Percentiles rank a stretch among this genome's conserved stretches.
phyloP scores from a whole-genome alignment of 2,113 vertebrate genomes.

The Struthidea cinerea region DNA sequence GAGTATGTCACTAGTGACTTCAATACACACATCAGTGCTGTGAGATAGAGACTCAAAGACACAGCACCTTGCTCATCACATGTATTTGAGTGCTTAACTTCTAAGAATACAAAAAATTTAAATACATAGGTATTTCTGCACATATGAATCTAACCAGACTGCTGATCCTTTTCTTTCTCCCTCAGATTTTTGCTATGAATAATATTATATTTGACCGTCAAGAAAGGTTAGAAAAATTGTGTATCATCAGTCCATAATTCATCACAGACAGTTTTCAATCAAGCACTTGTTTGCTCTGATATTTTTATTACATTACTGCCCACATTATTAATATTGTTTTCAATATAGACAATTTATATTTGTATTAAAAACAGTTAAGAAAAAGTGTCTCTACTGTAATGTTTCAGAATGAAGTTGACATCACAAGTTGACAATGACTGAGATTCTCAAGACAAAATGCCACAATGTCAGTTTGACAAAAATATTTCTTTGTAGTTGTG shows the following conservation, averaged over 20 bases:
- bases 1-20: not conserved
- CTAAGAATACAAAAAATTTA: not conserved
- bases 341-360: not conserved
- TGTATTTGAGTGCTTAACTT: not conserved
- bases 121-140: not conserved
- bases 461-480: not conserved
- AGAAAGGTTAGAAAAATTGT: not conserved
- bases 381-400: not conserved
- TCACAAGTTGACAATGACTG: not conserved
- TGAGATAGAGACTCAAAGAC: not conserved
- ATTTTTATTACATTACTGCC: not conserved
- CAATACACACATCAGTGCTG: not conserved
- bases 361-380: not conserved
- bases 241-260: not conserved
- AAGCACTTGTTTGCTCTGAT: not conserved
- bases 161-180: not conserved
- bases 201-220: not conserved
- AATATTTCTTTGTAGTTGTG: not conserved
- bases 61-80: rapidly evolving
- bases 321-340: not conserved
- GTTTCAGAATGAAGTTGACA: constrained; percentile 6
- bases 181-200: not conserved
- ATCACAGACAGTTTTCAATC: not conserved
- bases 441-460: not conserved
- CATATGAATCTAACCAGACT: not conserved